Percentiles rank a stretch among this genome's conserved stretches.
Evolutionary conservation across 2,113 vertebrate species (phyloP).

Genomic region (Pseudorasbora parva): DNA sequence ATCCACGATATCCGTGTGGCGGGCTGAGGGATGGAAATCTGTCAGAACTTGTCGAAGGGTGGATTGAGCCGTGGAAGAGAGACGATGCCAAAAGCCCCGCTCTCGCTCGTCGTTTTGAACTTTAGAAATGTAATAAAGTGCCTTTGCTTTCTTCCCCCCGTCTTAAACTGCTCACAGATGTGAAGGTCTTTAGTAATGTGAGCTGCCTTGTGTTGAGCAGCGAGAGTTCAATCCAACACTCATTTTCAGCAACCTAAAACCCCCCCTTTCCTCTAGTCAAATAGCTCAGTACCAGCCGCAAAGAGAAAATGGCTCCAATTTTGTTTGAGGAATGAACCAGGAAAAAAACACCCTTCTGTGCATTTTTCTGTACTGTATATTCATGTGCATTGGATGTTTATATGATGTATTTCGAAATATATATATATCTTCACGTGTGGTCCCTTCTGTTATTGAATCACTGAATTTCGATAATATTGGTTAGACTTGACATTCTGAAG

Average conservation of each 20-base stretch:
- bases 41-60: conserved; percentile 66
- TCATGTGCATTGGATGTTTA: background rate
- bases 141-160: conserved; percentile 57
- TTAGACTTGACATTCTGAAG: background rate
- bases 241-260: conserved; percentile 71
- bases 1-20: conserved; percentile 64
- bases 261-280: conserved; percentile 63
- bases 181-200: conserved; percentile 80
- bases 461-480: background rate
- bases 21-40: conserved; percentile 71
- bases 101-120: conserved; percentile 71
- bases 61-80: conserved; percentile 54
- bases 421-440: background rate
- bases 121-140: conserved; percentile 80
- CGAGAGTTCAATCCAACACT: conserved; percentile 76
- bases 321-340: conserved; percentile 12
- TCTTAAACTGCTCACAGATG: conserved; percentile 81
- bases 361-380: background rate
- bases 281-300: conserved; percentile 58
- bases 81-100: conserved; percentile 68
- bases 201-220: conserved; percentile 74
- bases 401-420: background rate
- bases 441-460: background rate
- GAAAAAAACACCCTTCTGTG: background rate
- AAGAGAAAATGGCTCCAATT: conserved; percentile 57